Base-by-base conservation (phyloP, 1,140 invertebrate species). In the Scaptomyza hsui region DNA sequence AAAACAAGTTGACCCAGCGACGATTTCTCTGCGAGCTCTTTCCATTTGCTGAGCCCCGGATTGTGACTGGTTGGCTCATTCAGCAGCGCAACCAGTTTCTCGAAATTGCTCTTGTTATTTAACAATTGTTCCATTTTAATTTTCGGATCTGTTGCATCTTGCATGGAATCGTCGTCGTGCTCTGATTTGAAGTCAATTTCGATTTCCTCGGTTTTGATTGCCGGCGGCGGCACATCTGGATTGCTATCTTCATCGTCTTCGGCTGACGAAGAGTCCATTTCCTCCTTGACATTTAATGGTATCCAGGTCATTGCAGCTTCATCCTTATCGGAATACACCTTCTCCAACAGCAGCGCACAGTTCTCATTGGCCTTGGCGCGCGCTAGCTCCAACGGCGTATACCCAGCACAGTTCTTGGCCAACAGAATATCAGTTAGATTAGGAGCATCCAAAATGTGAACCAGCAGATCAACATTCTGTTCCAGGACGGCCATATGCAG, bases 401-500 rank as follows among this genome's bases (percentile, higher is more conserved):
- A 67, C 0, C 75, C 74, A 0, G 89, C 83, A 1, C 72, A 72
- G 61, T 91, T 91, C 2, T 51, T 55, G 6, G 77, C 49, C 49
- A 75, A 47, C 12, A 91, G 47, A 18, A 86, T 78, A 29, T 89
- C 73, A 0, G 61, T 62, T 6, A 78, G 51, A 42, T 78, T 72
- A 6, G 82, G 68, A 15, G 90, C 77, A 65, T 92, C 86, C 16
- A 94, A 65, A 39, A 94, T 90, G 57, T 92, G 93, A 29, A 92
- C 78, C n/a, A 94, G 89, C 6, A 94, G 90, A 4, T 93, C 90
- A 0, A 86, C 73, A 44, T 83, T 89, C 26, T 90, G 72, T 37
- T 91, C 86, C 10, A 89, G 52, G 1, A 94, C 92, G 1, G 94
- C 94, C 70, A 94, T 92, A 67, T 94, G 93, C 3, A 94, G 83